Conservation (phyloP, 2,888 invertebrate species). For the Eumacrocentrus americanus region DNA sequence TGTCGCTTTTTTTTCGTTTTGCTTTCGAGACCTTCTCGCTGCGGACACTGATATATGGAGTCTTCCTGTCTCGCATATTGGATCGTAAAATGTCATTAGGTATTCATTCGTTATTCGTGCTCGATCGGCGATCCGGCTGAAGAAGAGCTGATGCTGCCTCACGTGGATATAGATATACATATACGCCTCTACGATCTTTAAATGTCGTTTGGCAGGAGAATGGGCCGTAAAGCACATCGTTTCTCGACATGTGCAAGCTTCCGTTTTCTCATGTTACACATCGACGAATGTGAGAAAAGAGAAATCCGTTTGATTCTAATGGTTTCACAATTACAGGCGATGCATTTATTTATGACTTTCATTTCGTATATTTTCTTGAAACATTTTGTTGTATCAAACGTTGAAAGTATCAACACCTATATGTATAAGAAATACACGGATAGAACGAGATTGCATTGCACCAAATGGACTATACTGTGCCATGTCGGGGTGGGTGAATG, state of each 20-base stretch:
- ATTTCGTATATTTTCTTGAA: too few species aligned
- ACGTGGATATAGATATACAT: constrained; percentile 18
- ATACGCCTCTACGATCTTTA: constrained; percentile 48
- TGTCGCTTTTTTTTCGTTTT: constrained; percentile 2
- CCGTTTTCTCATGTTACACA: constrained; percentile 36
- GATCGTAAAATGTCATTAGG: constrained; percentile 53
- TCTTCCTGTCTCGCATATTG: constrained; percentile 43
- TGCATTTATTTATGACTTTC: too few species aligned
- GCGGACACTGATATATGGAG: constrained; percentile 39
- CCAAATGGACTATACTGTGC: too few species aligned
- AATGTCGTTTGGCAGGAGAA: constrained; percentile 47
- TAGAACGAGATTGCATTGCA: not conserved
- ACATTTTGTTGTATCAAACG: not conserved
- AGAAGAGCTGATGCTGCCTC: constrained; percentile 7
- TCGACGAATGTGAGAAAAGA: constrained; percentile 4
- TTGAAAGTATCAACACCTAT: not conserved
- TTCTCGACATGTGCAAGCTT: constrained; percentile 27
- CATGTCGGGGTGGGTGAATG: constrained; percentile 25
- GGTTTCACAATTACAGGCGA: not conserved
- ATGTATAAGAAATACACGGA: not conserved
- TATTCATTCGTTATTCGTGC: constrained; percentile 55
- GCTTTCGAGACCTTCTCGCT: constrained; percentile 10
- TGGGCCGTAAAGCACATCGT: constrained; percentile 46
- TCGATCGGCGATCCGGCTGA: constrained; percentile 43
- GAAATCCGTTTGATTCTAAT: not conserved